Conservation (phyloP, 2,888 invertebrate species). For the Macrosoma leucophasiata region DNA sequence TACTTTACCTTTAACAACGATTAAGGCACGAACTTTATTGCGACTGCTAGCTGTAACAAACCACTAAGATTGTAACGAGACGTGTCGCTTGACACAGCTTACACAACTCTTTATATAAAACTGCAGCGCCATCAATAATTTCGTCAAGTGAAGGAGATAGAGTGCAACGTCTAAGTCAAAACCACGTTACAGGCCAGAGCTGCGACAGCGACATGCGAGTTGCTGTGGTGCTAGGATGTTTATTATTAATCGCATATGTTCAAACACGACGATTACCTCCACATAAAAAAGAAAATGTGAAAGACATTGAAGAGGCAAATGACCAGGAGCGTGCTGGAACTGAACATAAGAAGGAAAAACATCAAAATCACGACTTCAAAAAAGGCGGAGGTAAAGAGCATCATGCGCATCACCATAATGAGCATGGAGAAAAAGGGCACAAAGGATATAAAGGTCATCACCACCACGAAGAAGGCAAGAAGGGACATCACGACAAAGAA, state of each 20-base stretch:
- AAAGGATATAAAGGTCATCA: constrained; percentile 83
- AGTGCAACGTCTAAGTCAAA: constrained; percentile 8
- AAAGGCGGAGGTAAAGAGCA: constrained; percentile 81
- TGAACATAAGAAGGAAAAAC: constrained; percentile 66
- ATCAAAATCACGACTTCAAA: constrained; percentile 67
- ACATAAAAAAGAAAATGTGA: constrained; percentile 29
- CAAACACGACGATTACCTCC: constrained; percentile 48
- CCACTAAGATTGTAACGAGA: constrained; percentile 41
- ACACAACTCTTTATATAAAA: constrained; percentile 73
- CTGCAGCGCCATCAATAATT: constrained; percentile 58
- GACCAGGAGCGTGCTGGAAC: constrained; percentile 60
- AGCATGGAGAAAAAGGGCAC: constrained; percentile 82
- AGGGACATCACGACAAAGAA: constrained; percentile 85
- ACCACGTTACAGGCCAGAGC: too few species aligned
- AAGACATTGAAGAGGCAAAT: constrained; percentile 30
- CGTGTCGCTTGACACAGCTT: constrained; percentile 59
- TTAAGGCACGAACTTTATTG: too few species aligned
- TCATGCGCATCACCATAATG: constrained; percentile 78
- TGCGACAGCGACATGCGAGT: constrained; percentile 51
- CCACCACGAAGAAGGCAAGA: constrained; percentile 80
- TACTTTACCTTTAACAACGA: too few species aligned
- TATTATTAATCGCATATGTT: constrained; percentile 35
- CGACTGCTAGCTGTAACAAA: constrained; percentile 47
- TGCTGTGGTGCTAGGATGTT: constrained; percentile 44
- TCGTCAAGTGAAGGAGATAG: constrained; percentile 55